Evolutionary conservation across 2,113 vertebrate genomes (phyloP).

Genomic region (Pelecanoides urinatrix): DNA sequence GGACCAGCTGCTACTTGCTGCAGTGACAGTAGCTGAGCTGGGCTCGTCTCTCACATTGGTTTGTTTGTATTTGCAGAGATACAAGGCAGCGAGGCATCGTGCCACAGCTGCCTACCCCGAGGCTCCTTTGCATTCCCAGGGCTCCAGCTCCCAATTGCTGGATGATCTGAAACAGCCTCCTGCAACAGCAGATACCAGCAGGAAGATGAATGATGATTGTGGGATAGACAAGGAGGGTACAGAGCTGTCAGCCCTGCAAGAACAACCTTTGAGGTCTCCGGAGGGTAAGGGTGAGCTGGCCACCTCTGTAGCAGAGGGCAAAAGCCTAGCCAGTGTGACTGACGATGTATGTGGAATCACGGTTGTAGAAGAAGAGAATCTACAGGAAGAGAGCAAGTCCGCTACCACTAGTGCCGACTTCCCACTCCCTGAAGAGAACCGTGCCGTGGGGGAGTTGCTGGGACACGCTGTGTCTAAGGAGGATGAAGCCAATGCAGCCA

Average conservation of each 20-base stretch:
- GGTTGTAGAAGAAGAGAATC: slow-evolving; percentile 27
- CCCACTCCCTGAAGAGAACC: neutral
- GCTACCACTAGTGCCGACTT: neutral
- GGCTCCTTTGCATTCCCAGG: slow-evolving; percentile 45
- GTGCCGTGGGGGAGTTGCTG: fast-evolving
- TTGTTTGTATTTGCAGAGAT: slow-evolving; percentile 69
- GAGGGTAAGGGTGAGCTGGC: slow-evolving; percentile 52
- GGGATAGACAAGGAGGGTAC: neutral
- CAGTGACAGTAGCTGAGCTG: neutral
- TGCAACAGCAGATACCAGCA: neutral
- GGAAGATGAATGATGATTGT: neutral
- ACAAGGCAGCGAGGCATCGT: slow-evolving; percentile 69
- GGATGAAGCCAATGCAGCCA: neutral
- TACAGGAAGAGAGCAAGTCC: neutral
- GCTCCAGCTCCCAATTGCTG: slow-evolving; percentile 57
- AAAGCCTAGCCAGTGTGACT: slow-evolving; percentile 5
- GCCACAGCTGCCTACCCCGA: slow-evolving; percentile 40
- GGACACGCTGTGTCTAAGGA: neutral
- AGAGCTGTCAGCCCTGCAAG: neutral
- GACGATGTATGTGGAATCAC: neutral
- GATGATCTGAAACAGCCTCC: slow-evolving; percentile 18
- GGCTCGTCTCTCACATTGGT: neutral
- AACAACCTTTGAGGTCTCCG: neutral
- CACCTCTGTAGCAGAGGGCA: neutral
- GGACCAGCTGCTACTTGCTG: slow-evolving; percentile 44